phyloP scores from a whole-genome alignment of 2,797 vertebrate species.

The Taeniopygia guttata region DNA sequence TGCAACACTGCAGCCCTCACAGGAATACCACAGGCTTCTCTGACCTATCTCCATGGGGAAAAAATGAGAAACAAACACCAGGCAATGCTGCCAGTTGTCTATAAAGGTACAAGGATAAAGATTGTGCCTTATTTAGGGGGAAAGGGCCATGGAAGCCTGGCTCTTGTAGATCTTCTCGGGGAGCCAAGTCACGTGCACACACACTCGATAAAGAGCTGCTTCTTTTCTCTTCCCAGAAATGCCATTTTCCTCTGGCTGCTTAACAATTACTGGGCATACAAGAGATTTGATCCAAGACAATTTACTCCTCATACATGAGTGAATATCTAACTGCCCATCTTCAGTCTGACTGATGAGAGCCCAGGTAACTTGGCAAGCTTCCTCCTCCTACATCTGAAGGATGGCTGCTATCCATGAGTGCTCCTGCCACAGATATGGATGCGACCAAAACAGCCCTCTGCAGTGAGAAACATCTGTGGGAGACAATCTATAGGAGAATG shows the following conservation, averaged over 20 bases:
- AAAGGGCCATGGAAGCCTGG: neutral
- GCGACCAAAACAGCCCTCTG: neutral
- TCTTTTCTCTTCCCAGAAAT: neutral
- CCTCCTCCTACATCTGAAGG: neutral
- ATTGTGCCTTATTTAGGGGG: neutral
- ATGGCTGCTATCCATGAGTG: neutral
- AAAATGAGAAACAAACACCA: neutral
- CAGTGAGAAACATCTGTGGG: neutral
- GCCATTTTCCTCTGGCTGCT: neutral
- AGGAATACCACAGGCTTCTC: neutral
- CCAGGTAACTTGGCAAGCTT: neutral
- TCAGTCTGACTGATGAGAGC: neutral
- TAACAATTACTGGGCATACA: neutral
- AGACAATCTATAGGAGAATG: neutral
- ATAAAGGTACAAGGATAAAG: neutral
- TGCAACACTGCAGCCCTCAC: neutral
- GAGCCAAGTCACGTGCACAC: neutral
- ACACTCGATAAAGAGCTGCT: neutral
- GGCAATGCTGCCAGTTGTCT: accelerated
- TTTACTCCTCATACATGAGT: neutral
- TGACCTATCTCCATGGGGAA: neutral
- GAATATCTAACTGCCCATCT: neutral
- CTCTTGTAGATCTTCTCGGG: neutral
- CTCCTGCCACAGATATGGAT: neutral
- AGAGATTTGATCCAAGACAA: neutral